phyloP scores from a whole-genome alignment of 2,797 vertebrate species.

The Nannoperca obscura region DNA sequence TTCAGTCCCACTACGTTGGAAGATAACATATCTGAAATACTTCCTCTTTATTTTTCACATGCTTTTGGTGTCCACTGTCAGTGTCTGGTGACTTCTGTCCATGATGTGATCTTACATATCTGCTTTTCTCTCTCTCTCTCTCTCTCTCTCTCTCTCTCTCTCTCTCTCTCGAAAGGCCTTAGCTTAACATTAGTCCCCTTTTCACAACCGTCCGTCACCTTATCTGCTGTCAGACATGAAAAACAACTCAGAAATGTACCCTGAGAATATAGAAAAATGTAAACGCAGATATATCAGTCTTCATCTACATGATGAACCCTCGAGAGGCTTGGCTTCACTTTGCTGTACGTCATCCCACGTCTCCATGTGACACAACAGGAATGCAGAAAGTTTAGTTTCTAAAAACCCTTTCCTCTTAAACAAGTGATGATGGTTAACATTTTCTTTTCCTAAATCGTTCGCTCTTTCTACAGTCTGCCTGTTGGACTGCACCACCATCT shows the following conservation, averaged over 20 bases:
- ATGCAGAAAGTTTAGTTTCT: constrained; percentile 66
- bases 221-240: not conserved
- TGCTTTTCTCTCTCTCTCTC: not conserved
- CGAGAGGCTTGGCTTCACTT: not conserved
- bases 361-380: constrained; percentile 62
- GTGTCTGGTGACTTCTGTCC: not conserved
- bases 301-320: not conserved
- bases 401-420: constrained; percentile 18
- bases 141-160: not conserved
- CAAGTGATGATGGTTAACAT: constrained; percentile 10
- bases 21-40: constrained; percentile 54
- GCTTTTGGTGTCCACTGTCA: constrained; percentile 8
- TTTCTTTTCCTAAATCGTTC: no score
- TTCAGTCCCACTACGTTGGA: constrained; percentile 3
- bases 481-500: not conserved
- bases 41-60: constrained; percentile 43
- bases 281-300: not conserved
- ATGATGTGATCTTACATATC: constrained; percentile 21
- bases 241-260: not conserved
- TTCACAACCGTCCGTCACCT: not conserved
- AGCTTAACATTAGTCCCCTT: not conserved
- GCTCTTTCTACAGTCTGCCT: not conserved
- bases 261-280: not conserved
- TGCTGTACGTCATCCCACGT: not conserved
- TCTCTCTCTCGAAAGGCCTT: not conserved